phyloP scores from a whole-genome alignment of 2,113 vertebrate species.

The Urocynchramus pylzowi region DNA sequence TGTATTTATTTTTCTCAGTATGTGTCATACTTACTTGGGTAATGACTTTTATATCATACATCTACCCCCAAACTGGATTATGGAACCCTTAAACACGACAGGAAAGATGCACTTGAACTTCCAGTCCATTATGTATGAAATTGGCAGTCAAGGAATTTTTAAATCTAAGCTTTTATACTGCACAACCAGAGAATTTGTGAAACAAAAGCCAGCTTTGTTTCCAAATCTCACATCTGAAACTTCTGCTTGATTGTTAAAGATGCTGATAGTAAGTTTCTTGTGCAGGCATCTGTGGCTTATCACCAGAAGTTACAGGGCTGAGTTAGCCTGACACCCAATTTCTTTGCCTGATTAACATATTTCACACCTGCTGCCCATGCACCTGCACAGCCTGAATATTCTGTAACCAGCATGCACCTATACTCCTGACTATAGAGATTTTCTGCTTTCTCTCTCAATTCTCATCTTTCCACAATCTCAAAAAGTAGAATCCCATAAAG shows the following conservation, averaged over 20 bases:
- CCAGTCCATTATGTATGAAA: not conserved
- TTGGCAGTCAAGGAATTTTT: not conserved
- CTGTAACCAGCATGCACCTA: not conserved
- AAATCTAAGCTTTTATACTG: not conserved
- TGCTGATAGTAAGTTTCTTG: not conserved
- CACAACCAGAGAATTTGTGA: not conserved
- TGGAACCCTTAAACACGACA: not conserved
- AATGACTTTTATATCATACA: not conserved
- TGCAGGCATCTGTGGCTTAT: not conserved
- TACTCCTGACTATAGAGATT: not conserved
- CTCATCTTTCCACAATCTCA: not conserved
- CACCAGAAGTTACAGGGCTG: not conserved
- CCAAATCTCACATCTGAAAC: not conserved
- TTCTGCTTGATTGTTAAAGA: not conserved
- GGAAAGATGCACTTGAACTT: not conserved
- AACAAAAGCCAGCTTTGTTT: not conserved
- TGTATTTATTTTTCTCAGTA: not conserved
- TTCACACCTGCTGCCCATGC: not conserved
- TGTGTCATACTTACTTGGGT: not conserved
- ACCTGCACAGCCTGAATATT: not conserved
- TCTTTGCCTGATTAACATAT: not conserved
- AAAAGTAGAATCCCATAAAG: not conserved
- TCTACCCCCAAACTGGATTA: not conserved
- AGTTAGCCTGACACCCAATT: not conserved
- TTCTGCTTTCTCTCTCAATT: not conserved